Conservation (phyloP, 2,888 invertebrate genomes). For the Gari tellinella region DNA sequence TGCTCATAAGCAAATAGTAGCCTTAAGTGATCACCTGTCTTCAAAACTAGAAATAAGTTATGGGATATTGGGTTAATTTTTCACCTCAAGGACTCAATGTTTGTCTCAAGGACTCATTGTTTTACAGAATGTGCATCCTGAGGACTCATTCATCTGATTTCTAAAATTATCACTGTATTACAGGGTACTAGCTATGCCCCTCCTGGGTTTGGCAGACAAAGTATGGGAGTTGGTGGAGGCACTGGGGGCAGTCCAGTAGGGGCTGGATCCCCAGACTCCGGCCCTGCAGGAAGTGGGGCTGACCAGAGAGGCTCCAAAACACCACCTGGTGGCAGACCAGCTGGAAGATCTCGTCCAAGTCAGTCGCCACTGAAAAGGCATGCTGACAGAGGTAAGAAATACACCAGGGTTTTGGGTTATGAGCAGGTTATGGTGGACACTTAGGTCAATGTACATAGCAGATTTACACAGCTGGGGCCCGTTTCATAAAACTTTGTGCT, state of each 20-base stretch:
- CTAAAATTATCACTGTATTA: too few species aligned
- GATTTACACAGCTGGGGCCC: too few species aligned
- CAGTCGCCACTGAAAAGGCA: slow-evolving; percentile 50
- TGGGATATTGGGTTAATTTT: too few species aligned
- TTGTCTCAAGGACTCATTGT: too few species aligned
- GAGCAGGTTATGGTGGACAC: neutral
- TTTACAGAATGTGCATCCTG: too few species aligned
- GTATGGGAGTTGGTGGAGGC: slow-evolving; percentile 24
- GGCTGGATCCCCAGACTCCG: slow-evolving; percentile 26
- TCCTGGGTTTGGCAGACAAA: slow-evolving; percentile 34
- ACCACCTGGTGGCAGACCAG: slow-evolving; percentile 65
- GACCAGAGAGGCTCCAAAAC: slow-evolving; percentile 68
- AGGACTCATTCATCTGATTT: too few species aligned
- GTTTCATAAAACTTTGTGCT: too few species aligned
- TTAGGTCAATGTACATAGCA: too few species aligned
- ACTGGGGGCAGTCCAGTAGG: slow-evolving; percentile 29
- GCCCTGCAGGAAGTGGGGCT: slow-evolving; percentile 48
- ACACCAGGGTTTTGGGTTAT: neutral
- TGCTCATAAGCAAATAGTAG: too few species aligned
- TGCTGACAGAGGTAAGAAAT: slow-evolving; percentile 46
- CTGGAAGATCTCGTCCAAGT: slow-evolving; percentile 63
- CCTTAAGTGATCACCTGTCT: too few species aligned
- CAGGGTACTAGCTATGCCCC: slow-evolving; percentile 65
- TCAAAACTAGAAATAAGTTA: too few species aligned
- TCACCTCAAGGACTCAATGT: too few species aligned